A percentile compares a stretch with the other conserved stretches of the same genome.
phyloP scores from a whole-genome alignment of 2,113 vertebrate genomes.

The Pterophyllum scalare region DNA sequence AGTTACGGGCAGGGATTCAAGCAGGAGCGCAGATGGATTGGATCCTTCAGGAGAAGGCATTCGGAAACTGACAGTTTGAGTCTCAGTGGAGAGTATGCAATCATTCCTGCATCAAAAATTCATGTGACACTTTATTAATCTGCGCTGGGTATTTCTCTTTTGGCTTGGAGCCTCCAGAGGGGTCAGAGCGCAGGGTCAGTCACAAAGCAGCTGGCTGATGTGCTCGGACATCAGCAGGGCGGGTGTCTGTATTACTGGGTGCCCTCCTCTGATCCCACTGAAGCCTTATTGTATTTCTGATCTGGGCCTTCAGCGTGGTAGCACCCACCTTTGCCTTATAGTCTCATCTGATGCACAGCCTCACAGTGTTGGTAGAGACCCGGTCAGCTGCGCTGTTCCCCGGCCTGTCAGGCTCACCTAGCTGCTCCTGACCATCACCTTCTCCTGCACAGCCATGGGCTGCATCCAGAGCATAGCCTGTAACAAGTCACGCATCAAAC shows the following conservation, averaged over 20 bases:
- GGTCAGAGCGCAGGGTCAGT: conserved; percentile 32
- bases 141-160: conserved; percentile 18
- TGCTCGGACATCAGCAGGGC: conserved; percentile 5
- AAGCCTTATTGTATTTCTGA: conserved; percentile 27
- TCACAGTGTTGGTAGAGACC: conserved; percentile 55
- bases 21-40: conserved; percentile 33
- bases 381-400: conserved; percentile 49
- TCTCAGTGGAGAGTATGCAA: conserved; percentile 13
- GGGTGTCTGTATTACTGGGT: not conserved
- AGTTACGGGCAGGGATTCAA: conserved; percentile 57
- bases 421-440: conserved; percentile 64
- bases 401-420: conserved; percentile 54
- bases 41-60: conserved; percentile 29
- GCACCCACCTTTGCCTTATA: conserved; percentile 64
- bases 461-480: conserved; percentile 97
- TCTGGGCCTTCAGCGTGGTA: conserved; percentile 44
- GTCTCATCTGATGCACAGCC: conserved; percentile 59
- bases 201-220: not conserved
- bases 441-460: conserved; percentile 85
- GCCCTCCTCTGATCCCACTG: not conserved
- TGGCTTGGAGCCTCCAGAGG: conserved; percentile 10
- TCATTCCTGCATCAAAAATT: not conserved
- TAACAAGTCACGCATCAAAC: conserved; percentile 94
- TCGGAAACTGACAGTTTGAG: conserved; percentile 19
- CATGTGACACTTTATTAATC: conserved; percentile 15